These are phyloP conservation scores for Reticulitermes speratus DNA, from an alignment of 1,140 invertebrate genomes.

Conservation along the genomic window DNA sequence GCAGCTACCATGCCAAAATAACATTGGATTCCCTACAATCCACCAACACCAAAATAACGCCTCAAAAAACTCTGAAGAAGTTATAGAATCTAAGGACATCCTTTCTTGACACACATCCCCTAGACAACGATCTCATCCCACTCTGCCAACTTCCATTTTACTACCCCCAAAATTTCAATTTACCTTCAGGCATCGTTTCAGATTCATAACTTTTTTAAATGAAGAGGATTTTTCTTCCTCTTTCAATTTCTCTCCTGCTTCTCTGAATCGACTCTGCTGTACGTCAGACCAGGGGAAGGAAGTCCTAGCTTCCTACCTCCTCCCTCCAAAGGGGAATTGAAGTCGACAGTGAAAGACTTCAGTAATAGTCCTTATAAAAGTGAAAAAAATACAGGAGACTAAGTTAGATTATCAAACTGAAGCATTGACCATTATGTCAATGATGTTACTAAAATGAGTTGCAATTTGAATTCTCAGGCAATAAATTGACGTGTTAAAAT, in stretches of 20 bases:
- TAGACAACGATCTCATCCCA: neutral
- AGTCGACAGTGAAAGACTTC: neutral
- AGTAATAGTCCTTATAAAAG: neutral
- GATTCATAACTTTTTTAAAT: slow-evolving; percentile 12
- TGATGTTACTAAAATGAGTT: too few species aligned
- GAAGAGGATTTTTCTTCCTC: neutral
- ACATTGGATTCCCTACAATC: too few species aligned
- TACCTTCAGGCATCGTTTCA: neutral
- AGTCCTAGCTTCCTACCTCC: neutral
- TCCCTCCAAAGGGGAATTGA: neutral
- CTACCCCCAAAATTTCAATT: neutral
- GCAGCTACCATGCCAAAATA: too few species aligned
- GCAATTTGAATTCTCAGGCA: too few species aligned
- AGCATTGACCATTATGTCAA: neutral
- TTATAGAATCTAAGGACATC: neutral
- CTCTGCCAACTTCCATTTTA: neutral
- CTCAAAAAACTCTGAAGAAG: neutral
- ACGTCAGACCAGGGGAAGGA: neutral
- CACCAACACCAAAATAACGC: too few species aligned
- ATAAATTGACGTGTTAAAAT: too few species aligned
- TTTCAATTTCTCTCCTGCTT: neutral
- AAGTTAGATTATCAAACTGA: neutral
- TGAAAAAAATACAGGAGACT: neutral
- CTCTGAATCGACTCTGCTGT: neutral
- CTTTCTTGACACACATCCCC: neutral